phyloP scores from a whole-genome alignment of 2,113 vertebrate species.

The pig (Sus scrofa) region DNA sequence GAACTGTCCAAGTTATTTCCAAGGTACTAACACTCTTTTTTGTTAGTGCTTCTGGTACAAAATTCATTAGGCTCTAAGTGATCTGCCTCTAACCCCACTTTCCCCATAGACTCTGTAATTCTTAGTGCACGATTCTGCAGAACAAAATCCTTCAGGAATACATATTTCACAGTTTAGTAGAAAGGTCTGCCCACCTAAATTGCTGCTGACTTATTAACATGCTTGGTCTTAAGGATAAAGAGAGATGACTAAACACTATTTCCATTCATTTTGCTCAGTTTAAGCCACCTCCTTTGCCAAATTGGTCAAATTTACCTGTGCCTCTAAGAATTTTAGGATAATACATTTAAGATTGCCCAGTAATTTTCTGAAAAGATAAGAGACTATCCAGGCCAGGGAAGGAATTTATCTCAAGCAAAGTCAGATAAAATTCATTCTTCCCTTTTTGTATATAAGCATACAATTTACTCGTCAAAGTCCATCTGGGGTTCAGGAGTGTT shows the following conservation, averaged over 20 bases:
- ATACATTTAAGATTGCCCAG: neutral
- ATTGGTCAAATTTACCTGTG: neutral
- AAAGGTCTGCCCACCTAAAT: neutral
- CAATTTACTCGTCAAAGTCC: neutral
- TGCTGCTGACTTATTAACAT: neutral
- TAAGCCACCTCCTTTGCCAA: neutral
- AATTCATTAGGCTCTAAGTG: slow-evolving; percentile 35
- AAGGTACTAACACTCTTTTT: neutral
- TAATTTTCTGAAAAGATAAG: neutral
- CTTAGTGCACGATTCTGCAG: neutral
- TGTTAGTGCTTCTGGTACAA: neutral
- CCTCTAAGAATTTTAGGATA: neutral
- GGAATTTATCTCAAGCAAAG: neutral
- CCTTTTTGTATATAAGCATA: neutral
- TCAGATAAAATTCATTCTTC: neutral
- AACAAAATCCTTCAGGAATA: slow-evolving; percentile 7
- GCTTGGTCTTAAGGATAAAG: neutral
- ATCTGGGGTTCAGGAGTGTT: neutral
- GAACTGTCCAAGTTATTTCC: neutral
- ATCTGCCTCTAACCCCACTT: neutral
- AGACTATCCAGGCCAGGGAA: neutral
- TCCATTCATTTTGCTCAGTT: neutral
- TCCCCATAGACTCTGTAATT: neutral
- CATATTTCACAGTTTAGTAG: neutral
- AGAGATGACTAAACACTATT: neutral